Percentiles rank a stretch among this genome's conserved stretches.
These are phyloP conservation scores for Euwallacea similis DNA, from an alignment of 1,140 invertebrate genomes.

Conservation along the genomic window DNA sequence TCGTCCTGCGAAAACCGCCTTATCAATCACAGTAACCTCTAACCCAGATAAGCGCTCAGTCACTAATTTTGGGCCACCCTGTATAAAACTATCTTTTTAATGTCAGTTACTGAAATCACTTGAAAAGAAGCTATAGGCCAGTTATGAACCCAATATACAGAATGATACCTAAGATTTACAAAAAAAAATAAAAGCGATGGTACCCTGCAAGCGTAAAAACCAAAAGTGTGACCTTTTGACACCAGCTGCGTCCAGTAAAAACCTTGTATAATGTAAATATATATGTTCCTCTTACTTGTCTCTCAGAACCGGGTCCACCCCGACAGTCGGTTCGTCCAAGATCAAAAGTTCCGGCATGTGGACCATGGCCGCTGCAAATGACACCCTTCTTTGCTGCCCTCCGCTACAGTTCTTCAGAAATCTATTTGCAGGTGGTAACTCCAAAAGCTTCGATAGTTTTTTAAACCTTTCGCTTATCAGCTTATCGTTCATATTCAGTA, in stretches of 20 bases:
- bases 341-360: conserved; percentile 87
- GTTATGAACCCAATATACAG: too few relatives aligned
- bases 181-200: neutral
- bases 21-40: too few relatives aligned
- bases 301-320: conserved; percentile 85
- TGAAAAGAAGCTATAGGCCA: too few relatives aligned
- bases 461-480: conserved; percentile 68
- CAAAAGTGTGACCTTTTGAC: too few relatives aligned
- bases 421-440: conserved; percentile 66
- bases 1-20: too few relatives aligned
- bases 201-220: neutral
- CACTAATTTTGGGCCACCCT: too few relatives aligned
- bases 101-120: too few relatives aligned
- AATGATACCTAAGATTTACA: too few relatives aligned
- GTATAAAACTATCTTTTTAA: too few relatives aligned
- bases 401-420: conserved; percentile 75
- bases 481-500: conserved; percentile 74
- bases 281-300: conserved; percentile 63
- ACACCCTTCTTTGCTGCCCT: conserved; percentile 85
- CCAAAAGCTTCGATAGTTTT: conserved; percentile 71
- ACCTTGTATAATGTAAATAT: neutral
- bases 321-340: conserved; percentile 91
- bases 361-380: conserved; percentile 82
- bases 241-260: too few relatives aligned
- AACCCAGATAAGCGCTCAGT: too few relatives aligned